Evolutionary conservation across 2,797 vertebrate genomes (phyloP).

Genomic region (Moxostoma hubbsi): DNA sequence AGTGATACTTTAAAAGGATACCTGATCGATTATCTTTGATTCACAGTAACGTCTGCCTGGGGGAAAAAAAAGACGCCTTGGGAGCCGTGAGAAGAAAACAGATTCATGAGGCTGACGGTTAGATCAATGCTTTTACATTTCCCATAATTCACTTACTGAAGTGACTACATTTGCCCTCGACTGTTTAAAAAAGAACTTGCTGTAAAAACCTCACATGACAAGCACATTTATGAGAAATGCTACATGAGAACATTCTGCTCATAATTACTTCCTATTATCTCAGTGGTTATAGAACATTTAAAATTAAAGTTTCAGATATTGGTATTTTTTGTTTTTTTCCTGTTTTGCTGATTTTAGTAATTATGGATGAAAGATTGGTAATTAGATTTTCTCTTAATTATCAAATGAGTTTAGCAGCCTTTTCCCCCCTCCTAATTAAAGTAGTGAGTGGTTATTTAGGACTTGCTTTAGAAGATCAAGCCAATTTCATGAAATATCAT

Average conservation of each 20-base stretch:
- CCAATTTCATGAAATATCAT: neutral
- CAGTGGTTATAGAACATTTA: neutral
- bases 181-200: slow-evolving; percentile 27
- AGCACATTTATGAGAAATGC: neutral
- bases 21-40: slow-evolving; percentile 18
- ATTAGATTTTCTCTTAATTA: neutral
- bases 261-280: slow-evolving; percentile 6
- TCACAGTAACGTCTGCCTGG: slow-evolving; percentile 12
- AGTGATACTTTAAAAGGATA: slow-evolving; percentile 16
- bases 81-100: slow-evolving; percentile 6
- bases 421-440: no score
- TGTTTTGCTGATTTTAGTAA: neutral
- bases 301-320: neutral
- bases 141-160: slow-evolving; percentile 33
- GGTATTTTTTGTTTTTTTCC: no score
- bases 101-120: neutral
- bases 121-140: slow-evolving; percentile 35
- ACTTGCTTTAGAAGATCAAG: neutral
- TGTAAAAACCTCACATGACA: neutral
- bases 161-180: slow-evolving; percentile 1
- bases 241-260: neutral
- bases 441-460: neutral
- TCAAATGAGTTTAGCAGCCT: neutral
- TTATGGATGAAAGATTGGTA: neutral
- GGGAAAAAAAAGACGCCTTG: slow-evolving; percentile 4